phyloP scores from a whole-genome alignment of 1,140 invertebrate genomes.

The Zaprionus gabonicus region DNA sequence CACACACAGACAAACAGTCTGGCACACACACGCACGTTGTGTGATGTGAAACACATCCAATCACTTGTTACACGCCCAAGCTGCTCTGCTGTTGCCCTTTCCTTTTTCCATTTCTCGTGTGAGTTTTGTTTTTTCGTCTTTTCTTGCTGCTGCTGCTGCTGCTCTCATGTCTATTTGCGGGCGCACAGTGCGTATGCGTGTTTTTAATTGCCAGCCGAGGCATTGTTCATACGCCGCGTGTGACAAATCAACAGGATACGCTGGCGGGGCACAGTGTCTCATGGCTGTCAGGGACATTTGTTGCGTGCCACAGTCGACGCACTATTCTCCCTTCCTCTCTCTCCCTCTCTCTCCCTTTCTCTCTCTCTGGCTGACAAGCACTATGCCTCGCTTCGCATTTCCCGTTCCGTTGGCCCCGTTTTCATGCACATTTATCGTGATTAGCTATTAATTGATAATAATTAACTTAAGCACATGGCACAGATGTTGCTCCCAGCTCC shows the following conservation, averaged over 20 bases:
- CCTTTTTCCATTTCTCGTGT: background rate
- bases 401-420: conserved; percentile 50
- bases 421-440: conserved; percentile 82
- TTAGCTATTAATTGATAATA: conserved; percentile 83
- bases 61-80: conserved; percentile 52
- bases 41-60: conserved; percentile 31
- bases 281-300: conserved; percentile 55
- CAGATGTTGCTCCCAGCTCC: conserved; percentile 54
- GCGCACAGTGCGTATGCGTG: conserved; percentile 60
- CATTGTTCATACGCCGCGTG: conserved; percentile 71
- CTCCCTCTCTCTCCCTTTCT: background rate
- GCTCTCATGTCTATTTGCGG: conserved; percentile 7
- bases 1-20: background rate
- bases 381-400: conserved; percentile 15
- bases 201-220: conserved; percentile 57
- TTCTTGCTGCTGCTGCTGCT: background rate
- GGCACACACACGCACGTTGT: background rate
- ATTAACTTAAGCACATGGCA: conserved; percentile 78
- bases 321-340: too few relatives aligned
- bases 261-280: conserved; percentile 22
- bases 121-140: background rate
- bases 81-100: conserved; percentile 14
- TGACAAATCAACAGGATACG: conserved; percentile 74
- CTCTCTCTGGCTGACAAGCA: background rate
- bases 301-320: conserved; percentile 47